Percentiles rank a stretch among this genome's conserved stretches.
Evolutionary conservation across 2,888 invertebrate genomes (phyloP).

Genomic region (Macropis europaea): DNA sequence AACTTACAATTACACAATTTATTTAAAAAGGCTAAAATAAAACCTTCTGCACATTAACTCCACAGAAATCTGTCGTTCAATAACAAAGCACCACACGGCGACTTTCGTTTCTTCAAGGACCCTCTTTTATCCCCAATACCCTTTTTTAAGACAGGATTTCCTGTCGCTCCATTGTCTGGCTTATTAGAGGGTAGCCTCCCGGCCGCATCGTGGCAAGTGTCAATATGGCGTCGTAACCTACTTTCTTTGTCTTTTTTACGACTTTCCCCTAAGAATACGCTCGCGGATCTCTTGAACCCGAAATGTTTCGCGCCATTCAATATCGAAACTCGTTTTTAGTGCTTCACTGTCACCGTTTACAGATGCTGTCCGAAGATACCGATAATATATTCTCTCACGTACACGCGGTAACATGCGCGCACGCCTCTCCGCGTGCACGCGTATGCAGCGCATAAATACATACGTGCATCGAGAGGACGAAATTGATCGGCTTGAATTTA

Average conservation of each 20-base stretch:
- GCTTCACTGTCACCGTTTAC: constrained; percentile 2
- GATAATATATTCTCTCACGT: not conserved
- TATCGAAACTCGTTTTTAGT: not conserved
- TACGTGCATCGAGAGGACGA: not conserved
- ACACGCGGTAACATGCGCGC: too few species aligned
- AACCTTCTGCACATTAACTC: too few species aligned
- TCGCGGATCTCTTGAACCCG: not conserved
- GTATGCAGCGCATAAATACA: not conserved
- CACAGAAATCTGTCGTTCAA: too few species aligned
- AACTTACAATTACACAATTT: too few species aligned
- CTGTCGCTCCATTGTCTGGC: too few species aligned
- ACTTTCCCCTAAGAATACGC: constrained; percentile 34
- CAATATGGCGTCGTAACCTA: constrained; percentile 37
- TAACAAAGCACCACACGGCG: too few species aligned
- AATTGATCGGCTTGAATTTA: constrained; percentile 15
- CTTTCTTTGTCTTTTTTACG: constrained; percentile 44
- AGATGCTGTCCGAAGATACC: constrained; percentile 7
- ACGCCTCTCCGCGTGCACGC: not conserved
- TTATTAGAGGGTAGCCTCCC: constrained; percentile 8
- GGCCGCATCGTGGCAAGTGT: constrained; percentile 37
- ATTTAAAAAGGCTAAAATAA: too few species aligned
- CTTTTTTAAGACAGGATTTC: too few species aligned
- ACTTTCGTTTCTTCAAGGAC: too few species aligned
- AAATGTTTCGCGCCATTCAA: not conserved
- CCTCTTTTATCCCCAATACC: too few species aligned